A percentile compares a stretch with the other conserved stretches of the same genome.
phyloP scores from a whole-genome alignment of 1,140 invertebrate species.

The Bacillus rossius region DNA sequence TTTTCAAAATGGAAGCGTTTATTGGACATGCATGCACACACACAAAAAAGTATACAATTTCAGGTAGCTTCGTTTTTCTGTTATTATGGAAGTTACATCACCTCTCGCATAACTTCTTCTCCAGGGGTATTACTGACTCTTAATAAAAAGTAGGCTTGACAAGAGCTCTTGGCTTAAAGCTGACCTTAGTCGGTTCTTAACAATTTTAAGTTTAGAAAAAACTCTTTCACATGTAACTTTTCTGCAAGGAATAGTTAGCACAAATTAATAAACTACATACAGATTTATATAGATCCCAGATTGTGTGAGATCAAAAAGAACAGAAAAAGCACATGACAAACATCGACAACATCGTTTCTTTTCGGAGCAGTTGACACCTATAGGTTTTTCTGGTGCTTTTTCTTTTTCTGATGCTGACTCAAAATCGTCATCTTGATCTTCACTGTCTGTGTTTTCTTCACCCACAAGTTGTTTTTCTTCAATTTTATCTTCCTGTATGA shows the following conservation, averaged over 20 bases:
- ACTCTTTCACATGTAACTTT: not conserved
- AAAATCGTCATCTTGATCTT: not conserved
- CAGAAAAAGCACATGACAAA: slow-evolving; percentile 17
- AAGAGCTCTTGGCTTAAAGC: slow-evolving; percentile 17
- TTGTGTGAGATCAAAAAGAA: slow-evolving; percentile 14
- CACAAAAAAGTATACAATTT: too few relatives aligned
- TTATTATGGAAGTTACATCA: too few relatives aligned
- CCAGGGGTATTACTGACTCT: too few relatives aligned
- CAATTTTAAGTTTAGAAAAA: slow-evolving; percentile 2
- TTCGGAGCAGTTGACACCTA: slow-evolving; percentile 1
- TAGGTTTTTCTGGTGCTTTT: slow-evolving; percentile 1
- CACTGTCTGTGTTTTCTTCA: not conserved
- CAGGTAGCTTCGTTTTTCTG: too few relatives aligned
- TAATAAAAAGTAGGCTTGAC: slow-evolving; percentile 15
- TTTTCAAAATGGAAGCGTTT: too few relatives aligned
- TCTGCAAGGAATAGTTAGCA: not conserved
- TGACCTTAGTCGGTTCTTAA: slow-evolving; percentile 6
- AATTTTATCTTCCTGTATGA: not conserved
- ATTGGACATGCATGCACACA: too few relatives aligned
- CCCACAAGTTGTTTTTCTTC: not conserved
- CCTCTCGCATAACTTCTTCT: too few relatives aligned
- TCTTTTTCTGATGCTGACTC: not conserved
- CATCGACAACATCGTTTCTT: slow-evolving; percentile 14
- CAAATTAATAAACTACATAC: slow-evolving; percentile 17
- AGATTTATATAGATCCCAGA: slow-evolving; percentile 15